These are phyloP conservation scores for Sinella curviseta DNA, from an alignment of 1,140 invertebrate genomes.

Conservation along the genomic window DNA sequence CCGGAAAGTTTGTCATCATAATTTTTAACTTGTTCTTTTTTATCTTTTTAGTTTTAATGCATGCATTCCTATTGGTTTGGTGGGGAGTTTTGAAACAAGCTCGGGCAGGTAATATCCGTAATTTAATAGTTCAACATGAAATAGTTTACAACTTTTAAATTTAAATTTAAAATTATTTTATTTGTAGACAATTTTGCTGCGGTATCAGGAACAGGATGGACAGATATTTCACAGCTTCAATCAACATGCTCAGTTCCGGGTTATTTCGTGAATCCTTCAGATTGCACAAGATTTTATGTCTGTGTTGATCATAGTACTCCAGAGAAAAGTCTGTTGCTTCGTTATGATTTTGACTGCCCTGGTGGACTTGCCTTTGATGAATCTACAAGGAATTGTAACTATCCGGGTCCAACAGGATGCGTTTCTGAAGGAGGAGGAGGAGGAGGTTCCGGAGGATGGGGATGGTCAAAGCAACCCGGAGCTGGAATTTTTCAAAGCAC, in stretches of 20 bases:
- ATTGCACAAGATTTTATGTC: slow-evolving; percentile 35
- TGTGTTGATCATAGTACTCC: slow-evolving; percentile 38
- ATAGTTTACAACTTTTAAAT: neutral
- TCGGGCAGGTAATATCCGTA: neutral
- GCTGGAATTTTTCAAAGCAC: slow-evolving; percentile 11
- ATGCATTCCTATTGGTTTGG: neutral
- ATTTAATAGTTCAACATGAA: neutral
- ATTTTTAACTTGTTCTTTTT: neutral
- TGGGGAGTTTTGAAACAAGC: neutral
- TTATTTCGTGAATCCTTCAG: slow-evolving; percentile 33
- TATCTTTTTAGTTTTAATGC: neutral
- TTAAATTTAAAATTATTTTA: neutral
- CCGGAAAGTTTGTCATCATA: neutral
- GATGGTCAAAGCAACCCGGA: neutral
- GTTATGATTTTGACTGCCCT: slow-evolving; percentile 41
- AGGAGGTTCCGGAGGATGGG: slow-evolving; percentile 4
- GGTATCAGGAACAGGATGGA: slow-evolving; percentile 16
- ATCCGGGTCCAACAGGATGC: slow-evolving; percentile 32
- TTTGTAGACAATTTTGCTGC: slow-evolving; percentile 12
- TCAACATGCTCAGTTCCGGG: slow-evolving; percentile 31
- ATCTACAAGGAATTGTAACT: slow-evolving; percentile 14
- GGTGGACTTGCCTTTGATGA: slow-evolving; percentile 34
- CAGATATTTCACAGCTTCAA: neutral
- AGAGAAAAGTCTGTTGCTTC: slow-evolving; percentile 13
- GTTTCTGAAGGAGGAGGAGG: neutral